Evolutionary conservation across 2,113 vertebrate genomes (phyloP).

Genomic region (Aegypius monachus): DNA sequence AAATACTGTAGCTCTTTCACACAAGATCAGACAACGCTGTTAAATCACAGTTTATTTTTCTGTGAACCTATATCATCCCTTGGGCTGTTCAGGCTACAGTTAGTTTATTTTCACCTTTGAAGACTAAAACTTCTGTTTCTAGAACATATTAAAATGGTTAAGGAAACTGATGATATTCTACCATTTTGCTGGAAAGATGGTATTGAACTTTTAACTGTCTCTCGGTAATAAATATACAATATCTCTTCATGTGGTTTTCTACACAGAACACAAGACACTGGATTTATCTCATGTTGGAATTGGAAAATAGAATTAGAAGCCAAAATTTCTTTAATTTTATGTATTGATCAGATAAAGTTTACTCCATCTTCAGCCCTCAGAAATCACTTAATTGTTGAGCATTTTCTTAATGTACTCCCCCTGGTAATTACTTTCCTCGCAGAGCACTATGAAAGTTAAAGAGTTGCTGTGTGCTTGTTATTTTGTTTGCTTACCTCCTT

Average conservation of each 20-base stretch:
- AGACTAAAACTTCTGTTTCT: background rate
- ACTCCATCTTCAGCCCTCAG: background rate
- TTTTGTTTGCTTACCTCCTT: background rate
- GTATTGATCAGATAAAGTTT: background rate
- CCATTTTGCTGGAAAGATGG: background rate
- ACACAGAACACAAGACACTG: background rate
- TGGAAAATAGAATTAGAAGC: background rate
- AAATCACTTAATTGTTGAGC: background rate
- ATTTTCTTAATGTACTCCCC: background rate
- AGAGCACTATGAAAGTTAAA: background rate
- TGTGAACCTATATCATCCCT: background rate
- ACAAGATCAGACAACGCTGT: constrained; percentile 26
- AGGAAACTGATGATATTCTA: background rate
- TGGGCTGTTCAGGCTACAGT: background rate
- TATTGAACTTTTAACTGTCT: background rate
- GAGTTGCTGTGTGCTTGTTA: background rate
- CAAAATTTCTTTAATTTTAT: background rate
- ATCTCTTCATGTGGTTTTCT: background rate
- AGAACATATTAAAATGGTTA: background rate
- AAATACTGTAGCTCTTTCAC: background rate
- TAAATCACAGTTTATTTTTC: constrained; percentile 46
- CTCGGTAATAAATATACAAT: background rate
- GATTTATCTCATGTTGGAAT: background rate
- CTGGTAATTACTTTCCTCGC: background rate
- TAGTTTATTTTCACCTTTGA: constrained; percentile 26